phyloP scores from a whole-genome alignment of 2,888 invertebrate genomes.

The Ophonus ardosiacus region DNA sequence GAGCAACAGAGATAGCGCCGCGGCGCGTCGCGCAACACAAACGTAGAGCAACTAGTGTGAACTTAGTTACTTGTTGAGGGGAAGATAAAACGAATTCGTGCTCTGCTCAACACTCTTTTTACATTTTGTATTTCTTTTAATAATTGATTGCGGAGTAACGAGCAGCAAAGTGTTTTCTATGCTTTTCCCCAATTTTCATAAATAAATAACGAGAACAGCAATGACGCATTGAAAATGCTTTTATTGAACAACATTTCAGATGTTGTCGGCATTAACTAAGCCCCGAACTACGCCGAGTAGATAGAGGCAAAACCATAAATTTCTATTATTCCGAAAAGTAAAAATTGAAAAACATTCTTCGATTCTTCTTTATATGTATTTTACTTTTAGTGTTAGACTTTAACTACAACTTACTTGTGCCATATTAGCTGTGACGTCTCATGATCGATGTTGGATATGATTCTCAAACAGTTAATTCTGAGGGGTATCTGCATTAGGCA shows the following conservation, averaged over 20 bases:
- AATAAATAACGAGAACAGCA: neutral
- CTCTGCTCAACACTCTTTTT: neutral
- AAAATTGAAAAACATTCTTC: too few species aligned
- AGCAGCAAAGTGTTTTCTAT: neutral
- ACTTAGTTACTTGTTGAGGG: constrained; percentile 43
- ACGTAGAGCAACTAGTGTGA: constrained; percentile 46
- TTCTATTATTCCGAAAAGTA: too few species aligned
- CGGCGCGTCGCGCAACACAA: constrained; percentile 5
- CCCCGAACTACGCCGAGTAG: too few species aligned
- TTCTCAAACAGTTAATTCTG: too few species aligned
- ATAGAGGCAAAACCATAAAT: too few species aligned
- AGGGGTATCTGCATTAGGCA: too few species aligned
- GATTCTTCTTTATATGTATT: too few species aligned
- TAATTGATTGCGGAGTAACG: neutral
- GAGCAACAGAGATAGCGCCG: constrained; percentile 24
- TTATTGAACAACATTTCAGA: neutral
- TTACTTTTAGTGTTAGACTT: too few species aligned
- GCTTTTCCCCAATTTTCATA: neutral
- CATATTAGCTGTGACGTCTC: too few species aligned
- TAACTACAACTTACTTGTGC: too few species aligned
- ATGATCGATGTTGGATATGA: too few species aligned
- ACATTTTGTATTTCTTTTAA: neutral
- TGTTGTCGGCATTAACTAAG: neutral
- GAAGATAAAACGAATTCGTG: constrained; percentile 23
- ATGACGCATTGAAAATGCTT: neutral